Evolutionary conservation across 2,113 vertebrate genomes (phyloP).

Genomic region (Holacanthus passer): DNA sequence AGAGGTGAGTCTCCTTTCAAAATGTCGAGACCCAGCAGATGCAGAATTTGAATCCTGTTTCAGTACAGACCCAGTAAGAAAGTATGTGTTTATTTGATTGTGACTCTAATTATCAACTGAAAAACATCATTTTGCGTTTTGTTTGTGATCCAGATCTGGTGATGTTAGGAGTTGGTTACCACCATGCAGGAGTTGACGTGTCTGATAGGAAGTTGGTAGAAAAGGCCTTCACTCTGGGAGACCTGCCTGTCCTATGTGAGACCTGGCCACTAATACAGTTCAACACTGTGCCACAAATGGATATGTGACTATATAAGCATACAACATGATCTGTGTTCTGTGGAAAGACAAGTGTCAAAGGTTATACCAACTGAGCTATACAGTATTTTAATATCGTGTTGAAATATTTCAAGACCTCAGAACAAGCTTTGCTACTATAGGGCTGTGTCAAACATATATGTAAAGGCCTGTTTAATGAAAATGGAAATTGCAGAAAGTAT

Average conservation of each 20-base stretch:
- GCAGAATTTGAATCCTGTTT: background rate
- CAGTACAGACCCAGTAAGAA: background rate
- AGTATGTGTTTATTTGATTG: background rate
- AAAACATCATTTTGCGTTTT: slow-evolving; percentile 16
- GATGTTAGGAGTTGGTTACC: slow-evolving; percentile 91
- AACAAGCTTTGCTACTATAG: background rate
- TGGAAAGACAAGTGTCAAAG: slow-evolving; percentile 19
- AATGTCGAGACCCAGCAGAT: background rate
- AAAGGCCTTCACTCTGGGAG: slow-evolving; percentile 90
- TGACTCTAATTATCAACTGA: background rate
- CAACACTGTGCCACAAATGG: slow-evolving; percentile 5
- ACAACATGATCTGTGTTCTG: background rate
- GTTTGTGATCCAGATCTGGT: slow-evolving; percentile 87
- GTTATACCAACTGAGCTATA: background rate
- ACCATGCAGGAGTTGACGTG: slow-evolving; percentile 94
- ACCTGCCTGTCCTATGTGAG: slow-evolving; percentile 97
- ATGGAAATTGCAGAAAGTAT: background rate
- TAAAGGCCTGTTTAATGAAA: background rate
- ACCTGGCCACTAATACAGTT: slow-evolving; percentile 33
- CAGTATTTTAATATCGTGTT: background rate
- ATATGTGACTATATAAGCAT: background rate
- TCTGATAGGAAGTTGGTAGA: slow-evolving; percentile 94
- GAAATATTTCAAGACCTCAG: background rate
- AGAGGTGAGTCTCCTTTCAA: slow-evolving; percentile 85
- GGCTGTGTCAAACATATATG: background rate